Evolutionary conservation across 2,888 invertebrate genomes (phyloP), one percentile per base, ranked within the genome.

Genomic region (Gibbula magus): DNA sequence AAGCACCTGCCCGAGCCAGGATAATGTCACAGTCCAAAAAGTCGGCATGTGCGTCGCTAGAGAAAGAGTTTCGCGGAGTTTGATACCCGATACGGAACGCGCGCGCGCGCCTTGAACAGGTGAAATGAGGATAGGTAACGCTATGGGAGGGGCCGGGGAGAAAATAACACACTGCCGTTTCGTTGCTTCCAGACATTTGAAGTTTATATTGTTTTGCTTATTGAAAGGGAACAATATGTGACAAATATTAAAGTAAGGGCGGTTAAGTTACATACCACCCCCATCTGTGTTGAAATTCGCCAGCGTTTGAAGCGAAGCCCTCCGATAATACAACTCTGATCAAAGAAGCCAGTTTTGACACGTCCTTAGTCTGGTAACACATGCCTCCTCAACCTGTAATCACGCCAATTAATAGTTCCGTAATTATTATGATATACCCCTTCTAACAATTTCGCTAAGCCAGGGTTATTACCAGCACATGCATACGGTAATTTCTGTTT

Each of bases 191-290:
- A 73, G 73, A 73, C 73, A 45, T 73, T 73, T 73, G 73, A 73
- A 73, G 29, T 73, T 39, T 73, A 73, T 73, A 39, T 39, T 45
- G 35, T 35, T 39, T 39, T 73, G 73, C 20, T 73, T 73, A 32
- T 35, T 73, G n/a, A 39, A 35, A n/a, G 35, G 20, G 35, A 35
- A 56, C 54, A 25, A 76, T 35, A 76, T 54, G 39, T 32, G 54
- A 76, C 52, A 76, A 56, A 76, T 22, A 39, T 32, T 35, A 56
- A 76, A 35, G 54, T 25, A 76, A 76, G 61, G 45, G 61, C 61
- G 22, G 61, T 61, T 25, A 61, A 29, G 61, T 61, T 61, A 29
- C 29, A 61, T 61, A 29, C 29, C 18, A 25, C 10, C 29, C 29
- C 16, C 61, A 61, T 61, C 61, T 61, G 61, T 61, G 61, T 25